Conservation (phyloP, 2,888 invertebrate genomes). For the Hypsopygia costalis region DNA sequence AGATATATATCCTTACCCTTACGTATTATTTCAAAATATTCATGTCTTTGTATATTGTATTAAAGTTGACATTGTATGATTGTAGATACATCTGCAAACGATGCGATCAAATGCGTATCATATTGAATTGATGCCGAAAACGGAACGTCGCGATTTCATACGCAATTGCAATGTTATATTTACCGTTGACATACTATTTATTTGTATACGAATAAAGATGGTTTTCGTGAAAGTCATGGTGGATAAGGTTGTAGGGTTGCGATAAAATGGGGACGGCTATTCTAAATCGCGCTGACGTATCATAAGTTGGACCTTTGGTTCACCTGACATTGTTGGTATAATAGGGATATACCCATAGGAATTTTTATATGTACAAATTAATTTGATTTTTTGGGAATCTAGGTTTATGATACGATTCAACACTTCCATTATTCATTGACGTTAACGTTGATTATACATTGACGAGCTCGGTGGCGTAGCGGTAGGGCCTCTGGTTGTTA, state of each 20-base stretch:
- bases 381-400: no score
- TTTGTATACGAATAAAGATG: slow-evolving; percentile 4
- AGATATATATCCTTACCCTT: no score
- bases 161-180: slow-evolving; percentile 15
- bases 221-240: slow-evolving; percentile 14
- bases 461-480: no score
- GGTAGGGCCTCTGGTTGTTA: no score
- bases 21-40: slow-evolving; percentile 19
- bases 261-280: slow-evolving; percentile 70
- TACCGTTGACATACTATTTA: slow-evolving; percentile 17
- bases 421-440: no score
- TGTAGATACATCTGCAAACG: slow-evolving; percentile 48
- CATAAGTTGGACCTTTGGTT: slow-evolving; percentile 60
- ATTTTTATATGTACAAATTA: no score
- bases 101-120: slow-evolving; percentile 61
- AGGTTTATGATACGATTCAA: no score
- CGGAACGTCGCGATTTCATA: slow-evolving; percentile 31
- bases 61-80: no score
- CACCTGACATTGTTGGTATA: slow-evolving; percentile 59
- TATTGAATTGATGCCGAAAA: slow-evolving; percentile 64
- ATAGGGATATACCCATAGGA: slow-evolving; percentile 32
- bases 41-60: no score
- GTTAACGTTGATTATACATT: no score
- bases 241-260: slow-evolving; percentile 26
- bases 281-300: slow-evolving; percentile 73